These are phyloP conservation scores for Acleris laterana DNA, from an alignment of 2,888 invertebrate species.

Conservation along the genomic window DNA sequence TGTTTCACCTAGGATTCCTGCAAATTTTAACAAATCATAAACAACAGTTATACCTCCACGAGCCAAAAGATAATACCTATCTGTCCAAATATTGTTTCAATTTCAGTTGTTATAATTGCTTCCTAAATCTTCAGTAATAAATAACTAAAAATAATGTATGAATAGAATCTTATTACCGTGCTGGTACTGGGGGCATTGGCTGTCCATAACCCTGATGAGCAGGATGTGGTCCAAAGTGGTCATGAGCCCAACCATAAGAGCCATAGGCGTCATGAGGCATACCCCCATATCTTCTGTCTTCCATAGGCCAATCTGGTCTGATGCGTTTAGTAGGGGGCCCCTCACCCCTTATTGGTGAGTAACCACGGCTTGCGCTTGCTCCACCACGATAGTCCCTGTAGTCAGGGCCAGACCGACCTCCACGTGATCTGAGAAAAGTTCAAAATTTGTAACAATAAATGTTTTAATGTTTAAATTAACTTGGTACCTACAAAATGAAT, in stretches of 20 bases:
- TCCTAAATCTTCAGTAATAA: too few species aligned
- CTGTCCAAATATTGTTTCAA: too few species aligned
- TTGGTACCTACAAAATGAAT: neutral
- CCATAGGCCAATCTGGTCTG: conserved; percentile 88
- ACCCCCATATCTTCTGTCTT: conserved; percentile 79
- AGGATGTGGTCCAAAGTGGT: conserved; percentile 83
- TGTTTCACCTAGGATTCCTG: neutral
- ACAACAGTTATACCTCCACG: neutral
- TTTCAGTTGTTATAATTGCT: too few species aligned
- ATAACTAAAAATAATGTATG: too few species aligned
- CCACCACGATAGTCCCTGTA: conserved; percentile 91
- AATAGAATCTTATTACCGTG: conserved; percentile 57
- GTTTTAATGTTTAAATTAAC: neutral
- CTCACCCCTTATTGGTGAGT: conserved; percentile 91
- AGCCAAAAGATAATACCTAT: too few species aligned
- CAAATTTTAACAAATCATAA: neutral
- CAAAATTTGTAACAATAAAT: neutral
- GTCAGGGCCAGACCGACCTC: conserved; percentile 90
- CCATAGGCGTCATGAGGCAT: conserved; percentile 81
- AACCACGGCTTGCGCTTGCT: conserved; percentile 87
- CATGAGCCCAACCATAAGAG: conserved; percentile 83
- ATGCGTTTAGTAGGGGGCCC: conserved; percentile 91
- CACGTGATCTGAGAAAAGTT: conserved; percentile 66
- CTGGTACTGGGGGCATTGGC: conserved; percentile 81
- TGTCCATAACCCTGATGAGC: conserved; percentile 86